Conservation (phyloP, 2,113 vertebrate species). For the Equus przewalskii region DNA sequence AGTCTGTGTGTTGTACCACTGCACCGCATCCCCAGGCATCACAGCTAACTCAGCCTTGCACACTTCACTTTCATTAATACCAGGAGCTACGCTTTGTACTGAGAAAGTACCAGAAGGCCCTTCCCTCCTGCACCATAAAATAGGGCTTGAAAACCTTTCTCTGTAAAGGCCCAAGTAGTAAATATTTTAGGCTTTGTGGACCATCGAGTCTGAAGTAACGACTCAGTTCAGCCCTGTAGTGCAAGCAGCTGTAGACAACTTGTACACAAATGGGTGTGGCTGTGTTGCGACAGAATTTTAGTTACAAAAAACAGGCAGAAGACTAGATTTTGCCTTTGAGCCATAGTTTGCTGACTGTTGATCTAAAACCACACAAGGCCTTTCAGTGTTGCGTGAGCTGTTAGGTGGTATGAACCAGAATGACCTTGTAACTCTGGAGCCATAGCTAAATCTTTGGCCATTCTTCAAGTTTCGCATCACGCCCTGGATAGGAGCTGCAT, state of each 20-base stretch:
- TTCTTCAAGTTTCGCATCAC: neutral
- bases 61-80: neutral
- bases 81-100: neutral
- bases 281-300: neutral
- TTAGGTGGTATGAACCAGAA: neutral
- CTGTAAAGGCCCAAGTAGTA: neutral
- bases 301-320: neutral
- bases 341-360: neutral
- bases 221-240: neutral
- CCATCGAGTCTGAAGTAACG: neutral
- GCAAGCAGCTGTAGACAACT: neutral
- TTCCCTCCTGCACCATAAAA: neutral
- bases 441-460: too few relatives aligned
- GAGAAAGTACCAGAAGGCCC: neutral
- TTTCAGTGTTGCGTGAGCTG: neutral
- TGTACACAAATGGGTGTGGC: neutral
- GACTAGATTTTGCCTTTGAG: neutral
- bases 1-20: fast-evolving
- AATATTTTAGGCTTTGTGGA: neutral
- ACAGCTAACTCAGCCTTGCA: neutral
- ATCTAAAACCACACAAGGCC: neutral
- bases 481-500: neutral
- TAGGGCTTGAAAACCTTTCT: neutral
- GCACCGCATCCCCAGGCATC: neutral
- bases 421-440: neutral